phyloP scores from a whole-genome alignment of 2,797 vertebrate species.

The Lateolabrax maculatus region DNA sequence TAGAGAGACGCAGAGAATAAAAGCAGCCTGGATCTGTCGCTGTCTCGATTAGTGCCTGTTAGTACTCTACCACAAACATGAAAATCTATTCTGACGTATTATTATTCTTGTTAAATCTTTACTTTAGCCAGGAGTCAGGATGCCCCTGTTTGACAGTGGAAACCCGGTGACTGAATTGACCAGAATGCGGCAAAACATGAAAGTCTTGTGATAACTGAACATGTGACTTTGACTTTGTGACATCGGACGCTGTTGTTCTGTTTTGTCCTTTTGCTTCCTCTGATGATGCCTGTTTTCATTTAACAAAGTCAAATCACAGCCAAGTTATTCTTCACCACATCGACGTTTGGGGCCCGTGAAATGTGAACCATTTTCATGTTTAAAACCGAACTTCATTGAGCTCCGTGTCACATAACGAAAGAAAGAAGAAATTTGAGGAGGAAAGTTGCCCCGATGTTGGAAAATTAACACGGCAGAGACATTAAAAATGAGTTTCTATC shows the following conservation, averaged over 20 bases:
- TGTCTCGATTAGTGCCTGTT: not conserved
- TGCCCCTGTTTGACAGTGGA: not conserved
- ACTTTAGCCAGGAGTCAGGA: not conserved
- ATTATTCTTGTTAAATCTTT: slow-evolving; percentile 1
- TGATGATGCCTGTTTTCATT: slow-evolving; percentile 45
- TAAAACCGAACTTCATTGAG: not conserved
- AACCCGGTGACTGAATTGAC: not conserved
- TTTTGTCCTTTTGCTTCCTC: slow-evolving; percentile 10
- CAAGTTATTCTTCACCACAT: slow-evolving; percentile 25
- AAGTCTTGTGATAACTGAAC: slow-evolving; percentile 21
- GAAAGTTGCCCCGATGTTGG: slow-evolving; percentile 32
- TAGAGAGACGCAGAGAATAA: not conserved
- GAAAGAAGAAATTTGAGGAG: not conserved
- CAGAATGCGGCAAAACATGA: slow-evolving; percentile 1
- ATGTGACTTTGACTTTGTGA: slow-evolving; percentile 21
- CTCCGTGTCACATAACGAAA: not conserved
- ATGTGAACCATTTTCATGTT: slow-evolving; percentile 4
- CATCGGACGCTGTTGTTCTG: slow-evolving; percentile 10
- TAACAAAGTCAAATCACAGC: slow-evolving; percentile 33
- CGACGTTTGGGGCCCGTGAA: not conserved
- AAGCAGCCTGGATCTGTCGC: not conserved
- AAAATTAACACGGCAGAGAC: not conserved
- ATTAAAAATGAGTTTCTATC: not conserved
- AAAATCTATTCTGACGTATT: not conserved
- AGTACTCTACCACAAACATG: not conserved